Percentiles rank a stretch among this genome's conserved stretches.
Conservation (phyloP, 1,140 invertebrate species). For the Cylas formicarius region DNA sequence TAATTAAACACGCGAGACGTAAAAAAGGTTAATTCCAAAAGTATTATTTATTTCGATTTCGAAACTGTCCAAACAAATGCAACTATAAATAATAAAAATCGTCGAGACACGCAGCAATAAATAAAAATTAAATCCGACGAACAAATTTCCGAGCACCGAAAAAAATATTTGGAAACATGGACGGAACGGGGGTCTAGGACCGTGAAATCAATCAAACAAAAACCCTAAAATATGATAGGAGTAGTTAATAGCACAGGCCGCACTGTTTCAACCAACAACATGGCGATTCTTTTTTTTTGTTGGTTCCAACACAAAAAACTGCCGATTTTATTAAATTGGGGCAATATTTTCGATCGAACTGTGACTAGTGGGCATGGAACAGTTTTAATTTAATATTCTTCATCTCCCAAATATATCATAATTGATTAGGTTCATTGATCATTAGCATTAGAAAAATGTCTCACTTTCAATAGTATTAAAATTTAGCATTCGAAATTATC, state of each 20-base stretch:
- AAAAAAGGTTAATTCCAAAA: conserved; percentile 16
- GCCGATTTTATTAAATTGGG: too few species aligned
- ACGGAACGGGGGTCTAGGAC: conserved; percentile 9
- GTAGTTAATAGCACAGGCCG: conserved; percentile 5
- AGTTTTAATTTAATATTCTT: too few species aligned
- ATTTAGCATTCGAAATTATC: too few species aligned
- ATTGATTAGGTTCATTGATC: too few species aligned
- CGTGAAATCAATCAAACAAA: conserved; percentile 27
- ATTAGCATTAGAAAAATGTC: too few species aligned
- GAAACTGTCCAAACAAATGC: conserved; percentile 26
- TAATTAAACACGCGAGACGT: conserved; percentile 17
- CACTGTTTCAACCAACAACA: neutral
- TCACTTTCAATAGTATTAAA: too few species aligned
- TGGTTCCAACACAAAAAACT: too few species aligned
- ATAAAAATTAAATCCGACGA: conserved; percentile 30
- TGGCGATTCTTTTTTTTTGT: too few species aligned
- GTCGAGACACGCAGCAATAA: conserved; percentile 24
- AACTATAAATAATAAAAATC: conserved; percentile 31
- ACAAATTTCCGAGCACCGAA: conserved; percentile 21
- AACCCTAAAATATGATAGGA: conserved; percentile 26
- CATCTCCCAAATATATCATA: too few species aligned
- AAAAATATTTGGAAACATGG: conserved; percentile 23
- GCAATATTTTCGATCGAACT: too few species aligned
- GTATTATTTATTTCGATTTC: conserved; percentile 25
- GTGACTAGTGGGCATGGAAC: too few species aligned